A percentile compares a stretch with the other conserved stretches of the same genome.
Conservation (phyloP, 2,797 vertebrate species). For the Gadopsis marmoratus region DNA sequence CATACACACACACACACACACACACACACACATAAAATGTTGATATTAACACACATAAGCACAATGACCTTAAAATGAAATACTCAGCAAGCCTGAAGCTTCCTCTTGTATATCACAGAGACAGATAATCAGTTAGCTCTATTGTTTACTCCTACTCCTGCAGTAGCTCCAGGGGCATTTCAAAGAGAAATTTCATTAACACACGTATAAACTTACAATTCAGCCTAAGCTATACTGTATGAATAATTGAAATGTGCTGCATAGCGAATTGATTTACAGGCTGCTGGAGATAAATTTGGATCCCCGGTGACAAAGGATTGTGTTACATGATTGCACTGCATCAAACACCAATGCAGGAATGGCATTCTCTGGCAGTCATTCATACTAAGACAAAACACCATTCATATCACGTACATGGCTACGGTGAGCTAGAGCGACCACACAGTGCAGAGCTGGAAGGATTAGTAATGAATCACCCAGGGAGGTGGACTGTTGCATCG, state of each 20-base stretch:
- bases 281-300: constrained; percentile 67
- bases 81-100: constrained; percentile 26
- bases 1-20: constrained; percentile 22
- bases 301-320: constrained; percentile 51
- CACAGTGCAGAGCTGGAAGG: constrained; percentile 76
- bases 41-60: constrained; percentile 50
- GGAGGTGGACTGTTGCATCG: constrained; percentile 81
- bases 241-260: constrained; percentile 76
- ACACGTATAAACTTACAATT: constrained; percentile 46
- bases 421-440: constrained; percentile 77
- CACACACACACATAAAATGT: constrained; percentile 13
- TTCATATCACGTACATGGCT: constrained; percentile 81
- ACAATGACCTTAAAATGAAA: constrained; percentile 68
- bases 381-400: constrained; percentile 77
- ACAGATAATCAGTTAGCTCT: constrained; percentile 63
- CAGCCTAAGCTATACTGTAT: constrained; percentile 49
- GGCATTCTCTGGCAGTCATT: constrained; percentile 75
- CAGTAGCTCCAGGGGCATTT: constrained; percentile 41
- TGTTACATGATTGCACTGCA: constrained; percentile 58
- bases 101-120: constrained; percentile 48
- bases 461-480: constrained; percentile 81
- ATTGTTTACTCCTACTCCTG: constrained; percentile 57
- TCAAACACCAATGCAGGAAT: constrained; percentile 67
- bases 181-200: constrained; percentile 53
- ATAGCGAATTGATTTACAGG: constrained; percentile 64